Base-by-base conservation (phyloP, 92 coral and sea anemone genomes). In the Epizoanthus rinbou region DNA sequence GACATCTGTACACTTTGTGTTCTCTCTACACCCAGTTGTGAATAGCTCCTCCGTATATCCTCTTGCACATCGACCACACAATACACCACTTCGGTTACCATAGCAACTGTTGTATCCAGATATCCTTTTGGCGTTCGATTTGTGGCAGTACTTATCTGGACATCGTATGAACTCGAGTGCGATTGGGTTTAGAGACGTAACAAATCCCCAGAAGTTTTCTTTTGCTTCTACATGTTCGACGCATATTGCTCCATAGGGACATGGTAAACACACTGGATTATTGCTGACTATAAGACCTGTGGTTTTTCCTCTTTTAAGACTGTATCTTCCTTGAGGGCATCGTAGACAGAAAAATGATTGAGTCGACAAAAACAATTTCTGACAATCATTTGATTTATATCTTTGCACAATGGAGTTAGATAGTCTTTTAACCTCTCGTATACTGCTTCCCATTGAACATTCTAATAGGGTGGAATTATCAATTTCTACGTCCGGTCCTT, bases 31-130 rank as follows among this genome's bases (percentile, higher is more conserved):
- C 21, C 74, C 18, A 18, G 89, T 80, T 0, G 86, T 62, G 52
- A 79, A 76, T 57, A 88, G 41, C 73, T 43, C 5, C 76, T 87
- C 93, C 1, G 91, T 74, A 31, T 25, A 86, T 10, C 90, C 90
- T 3, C 68, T 13, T 0, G 66, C 53, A 64, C 91, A 88, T 19
- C 67, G 25, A 37, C 91, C 91, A 75, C 91, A 88, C n/a, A 85
- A 74, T 4, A 33, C 47, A 21, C 89, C 92, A 24, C 66, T 41
- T 64, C 92, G 64, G 67, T 57, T 80, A 11, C 89, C 89, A 19
- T 74, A 45, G 18, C 89, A 85, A 31, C 69, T 86, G 45, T 85
- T 89, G 81, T 84, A 76, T 7, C 18, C 9, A 0, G 19, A 8
- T 5, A 4, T 43, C 3, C 5, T 24, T 6, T 73, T 8, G 71